These are phyloP conservation scores for Phalloptychus januarius DNA, from an alignment of 2,797 vertebrate species.

Conservation along the genomic window DNA sequence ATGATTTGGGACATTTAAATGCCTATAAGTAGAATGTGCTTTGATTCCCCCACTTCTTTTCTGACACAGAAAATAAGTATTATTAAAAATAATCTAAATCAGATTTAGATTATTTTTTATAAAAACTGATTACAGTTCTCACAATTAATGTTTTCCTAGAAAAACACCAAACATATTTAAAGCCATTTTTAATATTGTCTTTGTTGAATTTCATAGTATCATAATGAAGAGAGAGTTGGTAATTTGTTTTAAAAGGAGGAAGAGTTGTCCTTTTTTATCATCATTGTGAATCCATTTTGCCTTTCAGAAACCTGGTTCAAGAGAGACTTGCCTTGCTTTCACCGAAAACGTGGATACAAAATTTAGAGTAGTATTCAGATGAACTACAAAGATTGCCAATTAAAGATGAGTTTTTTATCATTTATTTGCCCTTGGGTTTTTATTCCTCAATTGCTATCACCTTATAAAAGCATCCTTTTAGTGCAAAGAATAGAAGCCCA, in stretches of 20 bases:
- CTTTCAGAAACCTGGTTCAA: conserved; percentile 72
- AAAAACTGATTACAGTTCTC: conserved; percentile 14
- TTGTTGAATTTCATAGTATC: conserved; percentile 57
- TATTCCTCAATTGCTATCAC: conserved; percentile 82
- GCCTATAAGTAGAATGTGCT: not conserved
- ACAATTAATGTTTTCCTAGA: conserved; percentile 36
- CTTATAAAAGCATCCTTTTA: conserved; percentile 86
- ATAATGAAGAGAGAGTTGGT: conserved; percentile 61
- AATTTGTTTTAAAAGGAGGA: conserved; percentile 64
- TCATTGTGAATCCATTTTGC: conserved; percentile 67
- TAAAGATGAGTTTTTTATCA: conserved; percentile 81
- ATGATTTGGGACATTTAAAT: not conserved
- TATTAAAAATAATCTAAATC: too few relatives aligned
- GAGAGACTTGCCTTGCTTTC: conserved; percentile 75
- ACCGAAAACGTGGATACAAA: conserved; percentile 72
- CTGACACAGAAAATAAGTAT: too few relatives aligned
- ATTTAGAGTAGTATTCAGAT: conserved; percentile 78
- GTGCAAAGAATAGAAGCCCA: conserved; percentile 77
- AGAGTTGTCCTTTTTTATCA: conserved; percentile 71
- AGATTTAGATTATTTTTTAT: conserved; percentile 23
- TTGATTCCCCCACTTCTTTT: conserved; percentile 11
- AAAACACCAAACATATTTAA: conserved; percentile 29
- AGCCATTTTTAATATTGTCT: conserved; percentile 35
- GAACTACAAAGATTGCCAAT: conserved; percentile 80
- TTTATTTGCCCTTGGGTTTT: conserved; percentile 82